These are phyloP conservation scores for Leucosticte australis DNA, from an alignment of 2,113 vertebrate genomes.

Conservation along the genomic window DNA sequence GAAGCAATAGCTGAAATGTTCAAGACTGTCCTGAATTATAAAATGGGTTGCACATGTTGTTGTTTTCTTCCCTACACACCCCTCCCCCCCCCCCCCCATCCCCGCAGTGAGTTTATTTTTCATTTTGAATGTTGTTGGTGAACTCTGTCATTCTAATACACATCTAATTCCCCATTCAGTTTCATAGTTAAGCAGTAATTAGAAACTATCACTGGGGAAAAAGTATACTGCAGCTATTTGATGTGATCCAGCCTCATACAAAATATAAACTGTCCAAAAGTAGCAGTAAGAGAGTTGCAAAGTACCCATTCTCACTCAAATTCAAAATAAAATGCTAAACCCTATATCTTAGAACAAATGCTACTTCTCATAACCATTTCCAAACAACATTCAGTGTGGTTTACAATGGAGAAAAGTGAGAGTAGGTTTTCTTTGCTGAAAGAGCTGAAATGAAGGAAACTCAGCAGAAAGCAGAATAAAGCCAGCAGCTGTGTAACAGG, in stretches of 20 bases:
- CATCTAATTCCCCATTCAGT: background rate
- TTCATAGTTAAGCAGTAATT: background rate
- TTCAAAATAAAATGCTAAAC: background rate
- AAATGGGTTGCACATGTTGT: slow-evolving; percentile 16
- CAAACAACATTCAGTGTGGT: background rate
- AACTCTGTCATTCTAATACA: background rate
- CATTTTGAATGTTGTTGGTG: background rate
- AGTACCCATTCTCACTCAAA: background rate
- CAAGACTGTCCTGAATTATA: slow-evolving; percentile 5
- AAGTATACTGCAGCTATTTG: background rate
- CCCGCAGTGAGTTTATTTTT: background rate
- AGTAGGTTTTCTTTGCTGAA: background rate
- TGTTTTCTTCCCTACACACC: background rate
- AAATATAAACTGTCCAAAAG: background rate
- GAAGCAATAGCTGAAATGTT: slow-evolving; percentile 12
- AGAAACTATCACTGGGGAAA: background rate
- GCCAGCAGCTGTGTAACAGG: background rate
- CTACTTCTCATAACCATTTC: background rate
- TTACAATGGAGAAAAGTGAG: background rate
- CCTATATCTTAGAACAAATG: background rate
- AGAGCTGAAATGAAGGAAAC: background rate
- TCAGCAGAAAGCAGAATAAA: background rate
- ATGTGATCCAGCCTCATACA: background rate
- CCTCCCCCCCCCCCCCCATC: accelerated
- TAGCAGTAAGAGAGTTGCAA: background rate